Evolutionary conservation across 2,113 vertebrate genomes (phyloP).

Genomic region (Azemiops feae): DNA sequence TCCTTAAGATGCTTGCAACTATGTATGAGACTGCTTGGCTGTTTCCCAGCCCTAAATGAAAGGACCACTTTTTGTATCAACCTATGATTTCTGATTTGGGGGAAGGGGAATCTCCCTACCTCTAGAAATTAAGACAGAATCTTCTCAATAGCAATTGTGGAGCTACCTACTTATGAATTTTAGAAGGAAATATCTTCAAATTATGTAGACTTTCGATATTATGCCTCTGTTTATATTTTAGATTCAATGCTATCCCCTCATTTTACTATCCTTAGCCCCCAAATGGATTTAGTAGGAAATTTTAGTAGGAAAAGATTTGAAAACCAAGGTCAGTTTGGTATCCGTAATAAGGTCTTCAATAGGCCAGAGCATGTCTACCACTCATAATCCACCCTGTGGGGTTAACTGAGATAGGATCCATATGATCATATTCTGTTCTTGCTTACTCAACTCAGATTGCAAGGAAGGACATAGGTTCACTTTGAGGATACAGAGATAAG

Average conservation of each 20-base stretch:
- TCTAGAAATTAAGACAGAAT: background rate
- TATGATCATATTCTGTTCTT: background rate
- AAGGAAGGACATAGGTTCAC: background rate
- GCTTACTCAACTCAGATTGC: no score
- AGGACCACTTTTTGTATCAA: background rate
- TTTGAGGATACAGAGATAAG: background rate
- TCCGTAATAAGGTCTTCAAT: background rate
- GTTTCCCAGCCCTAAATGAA: background rate
- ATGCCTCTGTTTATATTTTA: background rate
- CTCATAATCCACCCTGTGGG: no score
- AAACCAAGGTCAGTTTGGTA: background rate
- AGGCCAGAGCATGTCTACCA: background rate
- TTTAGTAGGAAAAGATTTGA: background rate
- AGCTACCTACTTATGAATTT: background rate
- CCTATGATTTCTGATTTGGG: background rate
- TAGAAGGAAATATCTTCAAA: background rate
- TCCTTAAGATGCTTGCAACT: background rate
- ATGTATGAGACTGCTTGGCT: background rate
- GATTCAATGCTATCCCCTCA: background rate
- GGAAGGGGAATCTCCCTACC: background rate
- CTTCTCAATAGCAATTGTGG: background rate
- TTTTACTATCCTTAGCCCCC: background rate
- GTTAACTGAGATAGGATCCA: background rate
- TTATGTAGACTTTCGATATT: background rate
- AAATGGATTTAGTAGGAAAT: background rate